Percentiles rank a stretch among this genome's conserved stretches.
Conservation (phyloP, 2,888 invertebrate species). For the Coelinius sp. region DNA sequence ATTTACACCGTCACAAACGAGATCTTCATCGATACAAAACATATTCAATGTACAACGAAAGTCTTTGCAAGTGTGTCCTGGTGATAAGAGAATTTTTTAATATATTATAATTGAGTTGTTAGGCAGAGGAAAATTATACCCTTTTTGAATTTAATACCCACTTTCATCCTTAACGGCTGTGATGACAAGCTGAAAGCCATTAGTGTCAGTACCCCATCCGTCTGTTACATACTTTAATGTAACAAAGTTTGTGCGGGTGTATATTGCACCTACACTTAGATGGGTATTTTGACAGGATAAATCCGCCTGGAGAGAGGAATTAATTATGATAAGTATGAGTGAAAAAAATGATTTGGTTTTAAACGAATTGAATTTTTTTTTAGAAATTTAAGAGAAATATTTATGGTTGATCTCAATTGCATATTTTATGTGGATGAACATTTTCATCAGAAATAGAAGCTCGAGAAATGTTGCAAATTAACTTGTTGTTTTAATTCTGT, state of each 20-base stretch:
- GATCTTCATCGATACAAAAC: constrained; percentile 92
- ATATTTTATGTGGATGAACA: no score
- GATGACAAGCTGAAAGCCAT: constrained; percentile 93
- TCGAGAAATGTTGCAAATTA: no score
- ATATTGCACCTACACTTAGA: constrained; percentile 88
- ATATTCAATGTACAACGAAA: constrained; percentile 89
- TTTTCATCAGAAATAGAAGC: no score
- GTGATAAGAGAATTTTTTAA: constrained; percentile 57
- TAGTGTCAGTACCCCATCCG: constrained; percentile 91
- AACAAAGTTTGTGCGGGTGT: constrained; percentile 93
- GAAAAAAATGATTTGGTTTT: background rate
- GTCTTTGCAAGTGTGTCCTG: constrained; percentile 91
- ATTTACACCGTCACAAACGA: constrained; percentile 93
- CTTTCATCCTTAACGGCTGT: constrained; percentile 95
- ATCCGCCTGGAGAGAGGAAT: constrained; percentile 81
- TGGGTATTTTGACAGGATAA: constrained; percentile 93
- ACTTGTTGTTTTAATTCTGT: no score
- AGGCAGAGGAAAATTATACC: background rate
- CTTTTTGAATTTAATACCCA: constrained; percentile 74
- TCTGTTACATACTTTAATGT: constrained; percentile 95
- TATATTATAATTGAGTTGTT: background rate
- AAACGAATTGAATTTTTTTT: no score
- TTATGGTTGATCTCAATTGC: no score
- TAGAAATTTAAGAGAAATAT: no score
- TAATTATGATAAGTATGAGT: constrained; percentile 1